Evolutionary conservation across 2,113 vertebrate genomes (phyloP), one percentile per base, ranked within the genome.

Genomic region (Scatophagus argus): DNA sequence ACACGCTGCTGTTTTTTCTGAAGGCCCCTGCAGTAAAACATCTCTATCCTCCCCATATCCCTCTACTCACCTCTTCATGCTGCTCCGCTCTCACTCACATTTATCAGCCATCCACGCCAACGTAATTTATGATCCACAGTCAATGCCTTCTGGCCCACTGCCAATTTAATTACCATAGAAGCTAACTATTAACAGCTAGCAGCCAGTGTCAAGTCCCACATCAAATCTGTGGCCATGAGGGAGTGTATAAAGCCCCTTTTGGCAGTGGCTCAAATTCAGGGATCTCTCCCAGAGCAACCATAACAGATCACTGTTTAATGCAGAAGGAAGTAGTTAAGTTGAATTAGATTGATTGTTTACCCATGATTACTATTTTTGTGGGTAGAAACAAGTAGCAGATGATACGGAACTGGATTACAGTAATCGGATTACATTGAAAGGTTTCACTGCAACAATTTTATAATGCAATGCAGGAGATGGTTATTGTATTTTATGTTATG

Each of bases 111-210:
- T 87, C 79, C 72, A 75, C 32, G 51, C 61, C 71, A 38, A 12
- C 0, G 12, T 83, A 85, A 89, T 91, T 91, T 90, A 92, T 47
- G 74, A 87, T 25, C 59, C 64, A 36, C 72, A 31, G 66, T 88
- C 83, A 32, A 71, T 39, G 71, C 74, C 76, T 63, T 88, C 89
- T 91, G 91, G 91, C 87, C 56, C 10, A 12, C 31, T 2, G 84
- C 92, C 93, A 93, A 90, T 93, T 92, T 93, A 92, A 94, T 94
- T 93, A 92, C 76, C 76, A 90, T 83, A 89, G 91, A 87, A 93
- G 89, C 90, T 84, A 89, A 92, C 88, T 83, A 88, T 91, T 90
- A 93, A 92, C 89, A 88, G 88, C 77, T 78, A 76, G 64, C 83
- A 52, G 83, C 78, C 38, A 13, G 73, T 78, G 74, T 87, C 66